Base-by-base conservation (phyloP, 2,113 vertebrate genomes). In the Phyllopteryx taeniolatus region DNA sequence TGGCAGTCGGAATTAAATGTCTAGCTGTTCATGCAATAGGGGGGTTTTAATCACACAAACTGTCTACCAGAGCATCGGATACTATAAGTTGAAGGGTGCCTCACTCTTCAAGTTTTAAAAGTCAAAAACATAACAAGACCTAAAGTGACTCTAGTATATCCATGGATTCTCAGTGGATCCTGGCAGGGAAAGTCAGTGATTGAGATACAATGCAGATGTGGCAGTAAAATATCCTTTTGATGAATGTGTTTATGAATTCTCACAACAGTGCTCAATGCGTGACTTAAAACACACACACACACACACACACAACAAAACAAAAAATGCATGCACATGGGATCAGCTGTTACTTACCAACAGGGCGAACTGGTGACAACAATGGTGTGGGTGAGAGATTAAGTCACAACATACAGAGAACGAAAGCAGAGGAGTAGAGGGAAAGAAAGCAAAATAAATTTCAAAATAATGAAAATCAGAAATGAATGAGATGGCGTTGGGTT, bases 271-370 rank as follows among this genome's bases (percentile, higher is more conserved):
- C 83, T 84, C 87, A 76, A 82, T 83, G 60, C 54, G 81, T 87
- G 88, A 84, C 73, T 66, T 54, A 66, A 83, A 75, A 85, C 67
- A 92, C 78, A 39, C 51, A 73, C 84, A 73, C 35, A 85, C 67
- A 92, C 78, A 39, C 51, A 87, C 82, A 91, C 51, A 73, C 84
- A 73, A 92, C 78, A 88, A 82, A 91, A 90, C 91, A 91, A 39
- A 22, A 7, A 47, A 88, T 44, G 53, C 94, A 95, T 96, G 94
- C 94, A 89, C 86, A 94, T 89, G 83, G 88, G 67, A 77, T 93
- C 94, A 94, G 94, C 92, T 93, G 95, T 90, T 97, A 98, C 96
- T 98, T 97, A 98, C 96, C 96, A 84, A 98, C 95, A 67, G 96
- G 96, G 90, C 93, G 95, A 94, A 93, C 96, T 97, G 96, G 92